phyloP scores from a whole-genome alignment of 2,888 invertebrate species.

The Aleiodes testaceus region DNA sequence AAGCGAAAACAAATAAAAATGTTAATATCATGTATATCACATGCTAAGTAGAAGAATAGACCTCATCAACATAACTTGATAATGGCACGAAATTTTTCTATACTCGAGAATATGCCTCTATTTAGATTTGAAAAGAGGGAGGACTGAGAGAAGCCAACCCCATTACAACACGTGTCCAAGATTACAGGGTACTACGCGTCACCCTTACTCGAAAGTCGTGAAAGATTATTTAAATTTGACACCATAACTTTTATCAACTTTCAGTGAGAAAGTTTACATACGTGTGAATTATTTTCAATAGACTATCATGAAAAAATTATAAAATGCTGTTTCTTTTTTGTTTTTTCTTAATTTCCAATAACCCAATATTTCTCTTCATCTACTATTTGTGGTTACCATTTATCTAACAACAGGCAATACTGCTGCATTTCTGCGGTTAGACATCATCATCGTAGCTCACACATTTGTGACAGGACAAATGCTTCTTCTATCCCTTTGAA shows the following conservation, averaged over 20 bases:
- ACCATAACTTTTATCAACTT: slow-evolving; percentile 43
- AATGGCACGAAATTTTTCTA: not conserved
- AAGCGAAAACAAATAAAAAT: slow-evolving; percentile 34
- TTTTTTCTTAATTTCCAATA: slow-evolving; percentile 11
- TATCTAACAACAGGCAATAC: slow-evolving; percentile 44
- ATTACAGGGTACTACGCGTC: slow-evolving; percentile 65
- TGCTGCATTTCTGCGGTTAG: slow-evolving; percentile 65
- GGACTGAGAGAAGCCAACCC: not conserved
- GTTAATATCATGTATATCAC: slow-evolving; percentile 23
- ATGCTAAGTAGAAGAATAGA: slow-evolving; percentile 1
- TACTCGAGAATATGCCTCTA: not conserved
- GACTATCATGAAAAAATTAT: not conserved
- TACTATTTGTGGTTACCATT: slow-evolving; percentile 60
- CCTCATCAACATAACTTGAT: not conserved
- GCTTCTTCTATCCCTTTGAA: slow-evolving; percentile 61
- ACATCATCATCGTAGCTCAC: slow-evolving; percentile 72
- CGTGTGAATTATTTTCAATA: slow-evolving; percentile 46
- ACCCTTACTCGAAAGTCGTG: slow-evolving; percentile 59
- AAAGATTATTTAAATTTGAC: slow-evolving; percentile 69
- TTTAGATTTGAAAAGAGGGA: not conserved
- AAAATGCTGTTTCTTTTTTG: no score
- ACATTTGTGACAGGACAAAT: slow-evolving; percentile 64
- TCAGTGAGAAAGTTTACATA: slow-evolving; percentile 52
- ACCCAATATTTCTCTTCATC: slow-evolving; percentile 51
- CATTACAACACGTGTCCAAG: slow-evolving; percentile 65